Base-by-base conservation (phyloP, 1,140 invertebrate genomes). In the Aphidius gifuensis region DNA sequence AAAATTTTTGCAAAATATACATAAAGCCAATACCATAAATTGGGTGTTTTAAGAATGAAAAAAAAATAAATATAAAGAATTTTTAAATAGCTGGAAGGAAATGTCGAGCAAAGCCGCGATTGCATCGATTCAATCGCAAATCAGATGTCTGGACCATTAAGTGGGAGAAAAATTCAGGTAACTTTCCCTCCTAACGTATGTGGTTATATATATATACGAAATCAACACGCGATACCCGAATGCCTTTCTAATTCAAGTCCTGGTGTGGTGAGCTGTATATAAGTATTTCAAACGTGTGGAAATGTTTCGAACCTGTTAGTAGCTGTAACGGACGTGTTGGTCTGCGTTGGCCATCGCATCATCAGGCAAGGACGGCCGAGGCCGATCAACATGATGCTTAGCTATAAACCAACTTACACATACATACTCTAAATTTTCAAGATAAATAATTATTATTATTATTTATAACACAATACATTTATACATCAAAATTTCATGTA, bases 341-440 rank as follows among this genome's bases (percentile, higher is more conserved):
- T 32, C 23, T 45, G 55, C 47, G 66, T 69, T 69, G 71, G 55
- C 70, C 76, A 60, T 39, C 39, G 21, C 76, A 76, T 56, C 65
- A 72, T 62, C 75, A 75, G 75, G 79, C 79, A 81, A 81, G 79
- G 79, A 80, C 79, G 79, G 72, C 74, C 79, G 79, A 81, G 78
- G 78, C 77, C 73, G 68, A 64, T 5, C 9, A 48, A 11, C 23
- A 32, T 32, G 2, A 32, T 32, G 23, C 16, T 16, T 16, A 16
- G 16, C 16, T 16, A 16, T 16, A 16, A 16, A 16, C 16, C 16
- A 16, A 4, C 23, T 32, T 32, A 32, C 23, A 32, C 23, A 32
- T 32, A 32, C 4, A 32, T 32, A 32, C 23, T 32, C 23, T 32
- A 32, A 32, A 32, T 32, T 2, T 32, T 4, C 4, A 32, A 32